Evolutionary conservation across 2,797 vertebrate species (phyloP).

Genomic region (Hippopotamyrus pictus): DNA sequence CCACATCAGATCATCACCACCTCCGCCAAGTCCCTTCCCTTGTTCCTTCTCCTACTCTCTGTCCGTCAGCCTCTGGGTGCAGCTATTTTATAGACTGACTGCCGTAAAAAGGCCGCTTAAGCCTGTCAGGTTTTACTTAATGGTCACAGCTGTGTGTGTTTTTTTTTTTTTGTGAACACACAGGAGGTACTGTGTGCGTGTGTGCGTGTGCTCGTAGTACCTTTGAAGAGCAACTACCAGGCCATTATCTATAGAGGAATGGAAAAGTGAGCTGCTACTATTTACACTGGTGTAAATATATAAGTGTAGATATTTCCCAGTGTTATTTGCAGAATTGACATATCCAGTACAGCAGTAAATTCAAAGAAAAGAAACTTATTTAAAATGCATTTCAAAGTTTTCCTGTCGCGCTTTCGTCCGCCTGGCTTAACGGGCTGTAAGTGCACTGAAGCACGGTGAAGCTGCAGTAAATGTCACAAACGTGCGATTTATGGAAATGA

Average conservation of each 20-base stretch:
- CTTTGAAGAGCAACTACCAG: background rate
- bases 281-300: background rate
- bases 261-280: background rate
- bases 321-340: background rate
- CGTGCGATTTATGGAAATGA: constrained; percentile 13
- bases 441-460: background rate
- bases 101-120: background rate
- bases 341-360: background rate
- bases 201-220: background rate
- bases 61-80: background rate
- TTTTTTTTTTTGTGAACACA: background rate
- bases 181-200: background rate
- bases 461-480: constrained; percentile 6
- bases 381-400: constrained; percentile 1
- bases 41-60: background rate
- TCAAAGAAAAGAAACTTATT: background rate
- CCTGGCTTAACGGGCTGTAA: background rate
- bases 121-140: background rate
- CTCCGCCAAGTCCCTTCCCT: background rate
- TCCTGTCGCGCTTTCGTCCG: background rate
- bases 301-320: background rate
- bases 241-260: background rate
- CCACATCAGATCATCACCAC: background rate
- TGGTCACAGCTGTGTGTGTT: background rate
- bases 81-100: background rate